Percentiles rank a stretch among this genome's conserved stretches.
Conservation (phyloP, 2,113 vertebrate genomes). For the Thunnus maccoyii region DNA sequence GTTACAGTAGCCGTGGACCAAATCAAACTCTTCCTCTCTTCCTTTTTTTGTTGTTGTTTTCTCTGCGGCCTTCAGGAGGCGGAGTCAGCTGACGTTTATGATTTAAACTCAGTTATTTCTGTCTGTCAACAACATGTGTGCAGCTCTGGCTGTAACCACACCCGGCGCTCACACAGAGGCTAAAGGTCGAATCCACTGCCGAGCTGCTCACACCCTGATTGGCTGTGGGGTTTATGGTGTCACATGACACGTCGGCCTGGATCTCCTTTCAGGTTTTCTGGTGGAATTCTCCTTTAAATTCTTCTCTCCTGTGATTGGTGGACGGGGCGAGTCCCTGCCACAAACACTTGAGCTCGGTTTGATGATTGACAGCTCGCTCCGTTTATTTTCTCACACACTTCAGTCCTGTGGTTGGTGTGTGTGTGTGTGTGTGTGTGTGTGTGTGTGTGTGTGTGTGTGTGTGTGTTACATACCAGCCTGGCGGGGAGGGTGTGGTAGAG, state of each 20-base stretch:
- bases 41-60: too few species aligned
- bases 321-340: constrained; percentile 17
- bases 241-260: neutral
- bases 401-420: constrained; percentile 19
- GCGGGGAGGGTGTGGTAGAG: constrained; percentile 33
- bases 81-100: constrained; percentile 27
- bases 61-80: neutral
- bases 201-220: constrained; percentile 11
- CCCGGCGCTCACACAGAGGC: constrained; percentile 18
- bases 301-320: constrained; percentile 42
- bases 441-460: constrained; percentile 22
- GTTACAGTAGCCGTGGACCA: too few species aligned
- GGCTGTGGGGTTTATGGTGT: constrained; percentile 27
- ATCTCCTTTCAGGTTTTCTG: neutral
- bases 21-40: too few species aligned
- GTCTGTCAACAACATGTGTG: neutral
- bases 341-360: constrained; percentile 29
- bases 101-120: constrained; percentile 31
- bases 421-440: constrained; percentile 17
- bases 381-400: constrained; percentile 34
- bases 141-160: constrained; percentile 21
- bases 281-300: constrained; percentile 10
- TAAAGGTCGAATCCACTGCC: constrained; percentile 40
- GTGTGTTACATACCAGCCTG: constrained; percentile 45
- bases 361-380: constrained; percentile 55